Conservation (phyloP, 2,888 invertebrate genomes). For the Desoria tigrina region DNA sequence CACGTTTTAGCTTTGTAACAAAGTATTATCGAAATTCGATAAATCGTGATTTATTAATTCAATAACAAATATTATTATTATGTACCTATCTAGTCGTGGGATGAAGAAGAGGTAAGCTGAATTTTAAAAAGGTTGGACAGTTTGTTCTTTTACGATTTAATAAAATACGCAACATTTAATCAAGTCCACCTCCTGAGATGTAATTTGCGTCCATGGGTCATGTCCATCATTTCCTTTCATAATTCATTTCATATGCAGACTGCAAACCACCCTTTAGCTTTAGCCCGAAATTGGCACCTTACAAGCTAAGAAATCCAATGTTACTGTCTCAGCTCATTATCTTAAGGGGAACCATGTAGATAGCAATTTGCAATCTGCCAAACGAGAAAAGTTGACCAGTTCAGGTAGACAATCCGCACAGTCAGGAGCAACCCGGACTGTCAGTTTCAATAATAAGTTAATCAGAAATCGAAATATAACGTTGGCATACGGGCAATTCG, state of each 20-base stretch:
- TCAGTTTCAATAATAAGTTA: slow-evolving; percentile 12
- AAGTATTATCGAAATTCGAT: not conserved
- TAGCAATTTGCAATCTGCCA: slow-evolving; percentile 1
- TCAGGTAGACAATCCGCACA: slow-evolving; percentile 3
- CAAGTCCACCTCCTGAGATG: slow-evolving; percentile 5
- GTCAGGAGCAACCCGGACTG: slow-evolving; percentile 4
- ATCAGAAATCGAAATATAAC: not conserved
- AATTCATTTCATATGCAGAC: too few relatives aligned
- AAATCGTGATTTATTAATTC: slow-evolving; percentile 8
- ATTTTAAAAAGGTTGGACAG: too few relatives aligned
- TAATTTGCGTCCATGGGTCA: not conserved
- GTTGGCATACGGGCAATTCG: not conserved
- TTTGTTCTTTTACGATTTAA: too few relatives aligned
- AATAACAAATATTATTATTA: too few relatives aligned
- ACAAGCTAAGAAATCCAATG: not conserved
- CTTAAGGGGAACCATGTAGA: not conserved
- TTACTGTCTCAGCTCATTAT: slow-evolving; percentile 3
- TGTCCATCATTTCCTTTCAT: not conserved
- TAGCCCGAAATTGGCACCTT: slow-evolving; percentile 16
- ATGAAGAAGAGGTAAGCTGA: too few relatives aligned
- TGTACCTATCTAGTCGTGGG: too few relatives aligned
- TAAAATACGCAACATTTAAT: not conserved
- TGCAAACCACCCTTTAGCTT: slow-evolving; percentile 2
- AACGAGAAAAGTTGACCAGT: slow-evolving; percentile 16
- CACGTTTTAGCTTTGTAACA: too few relatives aligned